Conservation (phyloP, 92 coral and sea anemone species). For the Pocillopora meandrina region DNA sequence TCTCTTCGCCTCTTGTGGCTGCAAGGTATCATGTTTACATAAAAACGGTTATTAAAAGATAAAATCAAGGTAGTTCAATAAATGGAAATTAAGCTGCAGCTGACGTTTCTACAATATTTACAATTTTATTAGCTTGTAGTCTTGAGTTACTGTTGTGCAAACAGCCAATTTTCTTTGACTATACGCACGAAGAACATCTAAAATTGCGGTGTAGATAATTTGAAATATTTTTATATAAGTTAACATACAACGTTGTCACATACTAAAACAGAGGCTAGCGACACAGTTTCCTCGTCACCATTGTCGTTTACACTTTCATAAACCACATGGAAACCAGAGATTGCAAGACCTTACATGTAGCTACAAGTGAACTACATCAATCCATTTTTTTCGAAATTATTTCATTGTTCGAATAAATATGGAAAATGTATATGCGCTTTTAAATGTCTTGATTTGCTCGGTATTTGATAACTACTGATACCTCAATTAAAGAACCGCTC, state of each 20-base stretch:
- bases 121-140: neutral
- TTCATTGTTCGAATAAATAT: conserved; percentile 18
- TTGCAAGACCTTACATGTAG: no score
- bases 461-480: neutral
- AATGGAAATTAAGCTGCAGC: conserved; percentile 1
- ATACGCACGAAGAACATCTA: no score
- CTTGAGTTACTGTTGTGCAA: neutral
- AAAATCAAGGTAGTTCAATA: neutral
- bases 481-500: no score
- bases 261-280: no score
- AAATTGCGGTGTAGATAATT: no score
- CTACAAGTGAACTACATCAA: neutral
- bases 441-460: neutral
- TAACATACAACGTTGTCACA: neutral
- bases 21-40: no score
- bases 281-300: no score
- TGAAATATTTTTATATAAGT: neutral
- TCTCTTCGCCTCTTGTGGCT: no score
- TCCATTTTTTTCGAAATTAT: neutral
- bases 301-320: no score
- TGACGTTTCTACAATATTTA: conserved; percentile 27
- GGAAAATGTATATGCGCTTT: neutral
- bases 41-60: no score
- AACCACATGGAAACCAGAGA: no score
- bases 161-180: neutral